These are phyloP conservation scores for Leptopilina myrica DNA, from an alignment of 2,888 invertebrate genomes.

Conservation along the genomic window DNA sequence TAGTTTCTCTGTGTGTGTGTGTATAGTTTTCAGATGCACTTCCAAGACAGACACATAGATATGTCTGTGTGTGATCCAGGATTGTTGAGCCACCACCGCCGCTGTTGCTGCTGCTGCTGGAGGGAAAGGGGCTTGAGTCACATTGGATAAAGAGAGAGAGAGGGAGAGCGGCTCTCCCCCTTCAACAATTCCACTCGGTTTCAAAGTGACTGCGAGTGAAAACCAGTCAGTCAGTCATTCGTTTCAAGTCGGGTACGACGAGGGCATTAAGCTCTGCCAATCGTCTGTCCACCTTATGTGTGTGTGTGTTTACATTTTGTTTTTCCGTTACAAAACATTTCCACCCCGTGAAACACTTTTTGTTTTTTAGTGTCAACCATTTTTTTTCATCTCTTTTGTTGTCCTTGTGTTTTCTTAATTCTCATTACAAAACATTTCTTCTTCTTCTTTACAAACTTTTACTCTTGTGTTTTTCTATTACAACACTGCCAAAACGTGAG, in stretches of 20 bases:
- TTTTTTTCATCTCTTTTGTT: too few species aligned
- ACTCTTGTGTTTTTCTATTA: too few species aligned
- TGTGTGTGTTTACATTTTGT: conserved; percentile 32
- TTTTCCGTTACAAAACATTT: too few species aligned
- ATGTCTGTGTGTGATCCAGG: conserved; percentile 14
- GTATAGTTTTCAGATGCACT: conserved; percentile 24
- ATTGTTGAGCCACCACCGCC: conserved; percentile 16
- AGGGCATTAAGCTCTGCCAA: conserved; percentile 56
- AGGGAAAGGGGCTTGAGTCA: conserved; percentile 43
- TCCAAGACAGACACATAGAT: neutral
- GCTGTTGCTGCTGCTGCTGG: neutral
- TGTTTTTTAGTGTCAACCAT: too few species aligned
- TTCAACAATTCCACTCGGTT: conserved; percentile 63
- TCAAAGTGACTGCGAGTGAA: conserved; percentile 68
- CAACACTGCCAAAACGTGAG: conserved; percentile 27
- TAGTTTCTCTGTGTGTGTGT: neutral
- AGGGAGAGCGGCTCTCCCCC: conserved; percentile 45
- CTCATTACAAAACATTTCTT: too few species aligned
- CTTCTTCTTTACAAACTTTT: too few species aligned
- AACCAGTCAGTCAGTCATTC: conserved; percentile 70
- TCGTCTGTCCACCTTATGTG: conserved; percentile 26
- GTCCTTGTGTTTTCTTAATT: too few species aligned
- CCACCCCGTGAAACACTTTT: too few species aligned
- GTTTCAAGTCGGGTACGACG: conserved; percentile 67
- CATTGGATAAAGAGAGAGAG: conserved; percentile 53